Evolutionary conservation across 2,113 vertebrate species (phyloP).

Genomic region (Lethenteron reissneri): DNA sequence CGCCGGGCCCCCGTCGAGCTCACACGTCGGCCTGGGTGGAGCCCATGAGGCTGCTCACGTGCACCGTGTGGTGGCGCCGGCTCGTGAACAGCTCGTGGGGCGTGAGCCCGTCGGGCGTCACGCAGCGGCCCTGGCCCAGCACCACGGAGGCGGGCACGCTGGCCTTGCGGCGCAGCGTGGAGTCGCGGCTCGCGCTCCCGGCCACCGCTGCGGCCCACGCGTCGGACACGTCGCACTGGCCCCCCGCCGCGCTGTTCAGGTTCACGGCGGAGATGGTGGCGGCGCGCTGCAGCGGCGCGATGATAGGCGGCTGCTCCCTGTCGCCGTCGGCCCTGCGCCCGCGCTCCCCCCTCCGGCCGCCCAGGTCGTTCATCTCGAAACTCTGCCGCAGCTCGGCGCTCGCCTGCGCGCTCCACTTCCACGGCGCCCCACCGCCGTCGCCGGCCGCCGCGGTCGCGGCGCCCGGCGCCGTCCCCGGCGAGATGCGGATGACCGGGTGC

Average conservation of each 20-base stretch:
- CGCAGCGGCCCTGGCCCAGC: too few relatives aligned
- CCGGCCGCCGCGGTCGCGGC: constrained; percentile 47
- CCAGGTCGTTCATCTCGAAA: constrained; percentile 37
- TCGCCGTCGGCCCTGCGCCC: constrained; percentile 29
- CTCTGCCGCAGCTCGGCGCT: constrained; percentile 15
- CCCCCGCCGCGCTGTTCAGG: constrained; percentile 8
- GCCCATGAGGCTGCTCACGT: too few relatives aligned
- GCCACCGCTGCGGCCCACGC: constrained; percentile 10
- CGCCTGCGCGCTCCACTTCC: constrained; percentile 31
- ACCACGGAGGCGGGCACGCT: constrained; percentile 6
- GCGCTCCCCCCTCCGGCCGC: constrained; percentile 21
- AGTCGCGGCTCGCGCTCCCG: constrained; percentile 28
- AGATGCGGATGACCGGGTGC: constrained; percentile 43
- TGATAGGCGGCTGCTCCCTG: constrained; percentile 25
- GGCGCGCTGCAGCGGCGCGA: constrained; percentile 23
- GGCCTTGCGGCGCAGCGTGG: constrained; percentile 42
- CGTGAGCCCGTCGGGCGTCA: too few relatives aligned
- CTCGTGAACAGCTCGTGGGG: too few relatives aligned
- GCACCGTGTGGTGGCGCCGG: too few relatives aligned
- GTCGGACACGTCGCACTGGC: constrained; percentile 13
- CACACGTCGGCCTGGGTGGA: too few relatives aligned
- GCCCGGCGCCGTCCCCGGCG: constrained; percentile 57
- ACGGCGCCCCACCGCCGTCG: constrained; percentile 47
- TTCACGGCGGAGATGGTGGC: constrained; percentile 16
- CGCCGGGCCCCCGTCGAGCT: too few relatives aligned